These are phyloP conservation scores for Merops nubicus DNA, from an alignment of 2,113 vertebrate genomes.

Conservation along the genomic window DNA sequence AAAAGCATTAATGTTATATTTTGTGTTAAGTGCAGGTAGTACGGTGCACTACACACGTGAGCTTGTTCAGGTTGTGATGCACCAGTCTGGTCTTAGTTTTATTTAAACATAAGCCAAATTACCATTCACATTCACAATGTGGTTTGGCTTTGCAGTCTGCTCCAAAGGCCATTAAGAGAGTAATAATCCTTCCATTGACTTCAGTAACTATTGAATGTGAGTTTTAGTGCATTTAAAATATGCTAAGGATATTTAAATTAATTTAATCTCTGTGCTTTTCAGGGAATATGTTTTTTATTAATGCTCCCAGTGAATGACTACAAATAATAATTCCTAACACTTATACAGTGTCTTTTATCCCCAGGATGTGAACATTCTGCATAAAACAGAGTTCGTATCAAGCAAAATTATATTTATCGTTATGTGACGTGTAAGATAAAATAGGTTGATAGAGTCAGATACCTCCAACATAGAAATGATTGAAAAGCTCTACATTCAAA, in stretches of 20 bases:
- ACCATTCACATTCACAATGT: neutral
- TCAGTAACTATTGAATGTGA: neutral
- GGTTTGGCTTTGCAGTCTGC: neutral
- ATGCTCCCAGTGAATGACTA: neutral
- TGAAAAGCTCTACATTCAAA: neutral
- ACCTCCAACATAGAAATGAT: neutral
- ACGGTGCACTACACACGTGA: neutral
- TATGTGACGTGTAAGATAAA: neutral
- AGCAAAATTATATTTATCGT: neutral
- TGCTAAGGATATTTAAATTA: neutral
- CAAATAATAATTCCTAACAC: neutral
- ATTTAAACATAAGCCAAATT: neutral
- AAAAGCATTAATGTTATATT: neutral
- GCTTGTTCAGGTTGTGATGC: neutral
- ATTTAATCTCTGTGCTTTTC: neutral
- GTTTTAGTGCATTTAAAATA: slow-evolving; percentile 2
- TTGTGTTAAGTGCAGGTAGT: neutral
- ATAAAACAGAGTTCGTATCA: neutral
- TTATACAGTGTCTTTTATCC: neutral
- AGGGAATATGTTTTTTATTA: slow-evolving; percentile 2
- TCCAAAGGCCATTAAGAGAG: neutral
- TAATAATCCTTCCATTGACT: slow-evolving; percentile 23
- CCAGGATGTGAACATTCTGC: neutral
- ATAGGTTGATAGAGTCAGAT: neutral
- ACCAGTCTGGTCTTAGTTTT: neutral